Base-by-base conservation (phyloP, 2,797 vertebrate genomes). In the Spinibarbus caldwelli region DNA sequence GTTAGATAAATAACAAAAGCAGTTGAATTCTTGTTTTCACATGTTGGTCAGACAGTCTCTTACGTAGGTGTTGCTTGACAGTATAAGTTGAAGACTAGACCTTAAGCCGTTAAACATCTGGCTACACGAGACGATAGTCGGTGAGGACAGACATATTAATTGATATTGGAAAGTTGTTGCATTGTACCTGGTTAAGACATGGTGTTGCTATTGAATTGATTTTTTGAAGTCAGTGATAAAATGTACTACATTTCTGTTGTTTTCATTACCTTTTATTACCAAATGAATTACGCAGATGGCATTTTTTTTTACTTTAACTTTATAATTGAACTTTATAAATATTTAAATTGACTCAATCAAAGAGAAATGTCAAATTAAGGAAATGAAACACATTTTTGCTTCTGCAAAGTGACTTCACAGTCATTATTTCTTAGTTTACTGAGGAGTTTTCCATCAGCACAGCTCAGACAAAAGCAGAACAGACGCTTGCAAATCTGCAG, bases 341-440 rank as follows among this genome's bases (percentile, higher is more conserved):
- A 38, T 38, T 38, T 17, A 38, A 77, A 57, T n/a, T 5, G 29
- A 54, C 17, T 19, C 10, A 17, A 17, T 47, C 17, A 29, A 57
- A 31, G 38, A 17, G 15, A 59, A 59, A 23, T 34, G n/a, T n/a
- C 34, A 26, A 72, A 72, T 23, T 4, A 31, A 72, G 38, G 68
- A 72, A 82, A 72, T 72, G 12, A 82, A 82, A 59, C 80, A 62
- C 80, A 45, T 71, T 81, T 82, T 23, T 31, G 15, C 57, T 29
- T 31, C 57, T 21, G 57, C 6, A 54, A 19, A 26, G 17, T 26
- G 34, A 59, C 75, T 57, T 77, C 0, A 15, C 34, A 41, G 34
- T 41, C 15, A 43, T 29, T 21, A 71, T 81, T 70, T 70, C 15
- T 19, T 38, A 15, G 6, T 78, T 23, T 31, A 41, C 23, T 26